Percentiles rank a stretch among this genome's conserved stretches.
phyloP scores from a whole-genome alignment of 92 coral and sea anemone species.

The Paramuricea clavata region DNA sequence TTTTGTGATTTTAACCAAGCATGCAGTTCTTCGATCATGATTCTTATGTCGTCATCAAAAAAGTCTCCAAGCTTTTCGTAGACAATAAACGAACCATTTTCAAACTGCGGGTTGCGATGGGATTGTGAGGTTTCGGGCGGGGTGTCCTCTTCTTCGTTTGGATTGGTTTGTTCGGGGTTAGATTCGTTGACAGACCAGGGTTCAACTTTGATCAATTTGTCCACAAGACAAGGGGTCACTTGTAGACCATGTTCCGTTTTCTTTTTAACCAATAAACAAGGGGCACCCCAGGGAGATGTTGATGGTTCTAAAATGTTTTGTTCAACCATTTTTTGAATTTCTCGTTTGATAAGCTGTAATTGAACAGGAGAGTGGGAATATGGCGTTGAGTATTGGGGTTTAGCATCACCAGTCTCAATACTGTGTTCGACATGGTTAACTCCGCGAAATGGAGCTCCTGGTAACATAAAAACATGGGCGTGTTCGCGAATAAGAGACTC shows the following conservation, averaged over 20 bases:
- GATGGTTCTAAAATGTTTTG: conserved; percentile 5
- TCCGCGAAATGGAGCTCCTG: conserved; percentile 47
- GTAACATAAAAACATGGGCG: conserved; percentile 46
- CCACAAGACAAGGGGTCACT: background rate
- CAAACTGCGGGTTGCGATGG: background rate
- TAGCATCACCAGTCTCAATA: conserved; percentile 10
- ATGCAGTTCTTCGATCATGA: conserved; percentile 17
- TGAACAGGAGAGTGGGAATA: conserved; percentile 13
- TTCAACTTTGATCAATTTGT: background rate
- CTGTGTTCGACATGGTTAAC: conserved; percentile 5
- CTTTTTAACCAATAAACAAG: background rate
- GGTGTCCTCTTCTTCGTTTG: background rate
- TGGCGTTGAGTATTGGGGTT: background rate
- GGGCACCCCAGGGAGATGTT: conserved; percentile 19
- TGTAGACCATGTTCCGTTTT: background rate
- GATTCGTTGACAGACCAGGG: background rate
- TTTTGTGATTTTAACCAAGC: conserved; percentile 27
- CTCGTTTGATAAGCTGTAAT: background rate
- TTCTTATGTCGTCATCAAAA: background rate
- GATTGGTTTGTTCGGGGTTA: background rate
- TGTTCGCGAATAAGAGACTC: conserved; percentile 28
- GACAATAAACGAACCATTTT: background rate
- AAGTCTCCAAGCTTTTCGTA: conserved; percentile 1
- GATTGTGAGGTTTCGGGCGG: background rate
- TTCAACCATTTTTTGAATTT: background rate